These are phyloP conservation scores for Mythimna loreyi DNA, from an alignment of 2,888 invertebrate genomes.

Conservation along the genomic window DNA sequence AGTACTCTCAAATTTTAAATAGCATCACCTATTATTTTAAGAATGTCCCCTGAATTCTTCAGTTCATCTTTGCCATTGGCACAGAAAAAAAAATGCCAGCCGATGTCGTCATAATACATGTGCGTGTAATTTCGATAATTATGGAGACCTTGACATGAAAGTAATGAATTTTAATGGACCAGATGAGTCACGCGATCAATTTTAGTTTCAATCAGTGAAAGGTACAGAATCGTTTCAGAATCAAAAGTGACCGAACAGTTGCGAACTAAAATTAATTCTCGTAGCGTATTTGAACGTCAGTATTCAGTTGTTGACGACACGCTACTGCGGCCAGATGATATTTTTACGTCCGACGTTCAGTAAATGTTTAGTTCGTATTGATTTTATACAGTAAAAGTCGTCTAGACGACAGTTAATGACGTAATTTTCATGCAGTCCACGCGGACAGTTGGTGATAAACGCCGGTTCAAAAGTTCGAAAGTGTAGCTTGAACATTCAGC, in stretches of 20 bases:
- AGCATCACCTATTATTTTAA: slow-evolving; percentile 85
- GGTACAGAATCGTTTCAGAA: slow-evolving; percentile 64
- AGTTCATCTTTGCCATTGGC: slow-evolving; percentile 68
- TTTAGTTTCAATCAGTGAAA: slow-evolving; percentile 62
- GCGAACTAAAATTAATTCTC: slow-evolving; percentile 84
- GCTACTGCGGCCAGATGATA: slow-evolving; percentile 83
- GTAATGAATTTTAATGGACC: slow-evolving; percentile 48
- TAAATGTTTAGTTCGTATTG: slow-evolving; percentile 78
- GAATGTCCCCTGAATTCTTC: slow-evolving; percentile 81
- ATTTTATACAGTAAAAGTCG: slow-evolving; percentile 76
- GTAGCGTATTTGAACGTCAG: slow-evolving; percentile 82
- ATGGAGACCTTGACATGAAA: slow-evolving; percentile 58
- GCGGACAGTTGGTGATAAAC: slow-evolving; percentile 69
- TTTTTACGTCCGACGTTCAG: slow-evolving; percentile 76
- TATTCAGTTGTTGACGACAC: slow-evolving; percentile 84
- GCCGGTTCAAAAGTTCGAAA: slow-evolving; percentile 70
- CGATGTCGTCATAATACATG: slow-evolving; percentile 67
- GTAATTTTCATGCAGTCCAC: slow-evolving; percentile 73
- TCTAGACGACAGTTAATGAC: slow-evolving; percentile 71
- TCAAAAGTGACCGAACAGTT: slow-evolving; percentile 73
- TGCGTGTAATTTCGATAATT: slow-evolving; percentile 39
- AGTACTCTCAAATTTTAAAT: slow-evolving; percentile 82
- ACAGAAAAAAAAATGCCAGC: slow-evolving; percentile 67
- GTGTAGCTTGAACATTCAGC: slow-evolving; percentile 40
- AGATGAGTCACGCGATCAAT: slow-evolving; percentile 53